A percentile compares a stretch with the other conserved stretches of the same genome.
These are phyloP conservation scores for Fopius arisanus DNA, from an alignment of 1,140 invertebrate species.

Conservation along the genomic window DNA sequence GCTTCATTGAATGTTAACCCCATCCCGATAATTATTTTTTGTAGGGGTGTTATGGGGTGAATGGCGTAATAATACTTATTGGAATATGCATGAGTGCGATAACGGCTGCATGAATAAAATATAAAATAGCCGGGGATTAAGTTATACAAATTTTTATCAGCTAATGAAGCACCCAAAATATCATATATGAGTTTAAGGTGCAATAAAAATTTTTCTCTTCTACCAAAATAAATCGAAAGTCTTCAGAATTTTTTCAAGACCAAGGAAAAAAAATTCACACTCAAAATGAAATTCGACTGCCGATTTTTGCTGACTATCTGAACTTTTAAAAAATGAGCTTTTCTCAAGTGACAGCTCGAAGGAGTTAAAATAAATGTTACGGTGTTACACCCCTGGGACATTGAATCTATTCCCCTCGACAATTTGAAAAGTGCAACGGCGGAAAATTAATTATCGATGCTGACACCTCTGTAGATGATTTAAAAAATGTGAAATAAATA, in stretches of 20 bases:
- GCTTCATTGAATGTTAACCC: neutral
- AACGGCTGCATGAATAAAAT: conserved; percentile 24
- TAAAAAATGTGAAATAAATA: neutral
- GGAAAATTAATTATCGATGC: neutral
- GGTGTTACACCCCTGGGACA: too few species aligned
- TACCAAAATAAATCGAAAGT: too few species aligned
- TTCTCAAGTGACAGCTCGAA: too few species aligned
- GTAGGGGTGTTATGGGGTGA: neutral
- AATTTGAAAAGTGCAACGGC: neutral
- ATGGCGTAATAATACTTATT: conserved; percentile 18
- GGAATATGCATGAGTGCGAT: conserved; percentile 25
- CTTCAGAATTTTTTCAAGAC: too few species aligned
- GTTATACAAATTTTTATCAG: conserved; percentile 11
- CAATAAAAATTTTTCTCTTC: too few species aligned
- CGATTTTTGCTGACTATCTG: too few species aligned
- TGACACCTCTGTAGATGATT: neutral
- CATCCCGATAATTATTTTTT: neutral
- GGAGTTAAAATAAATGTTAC: too few species aligned
- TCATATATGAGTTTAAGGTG: too few species aligned
- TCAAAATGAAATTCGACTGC: too few species aligned
- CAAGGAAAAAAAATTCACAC: too few species aligned
- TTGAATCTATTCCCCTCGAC: neutral
- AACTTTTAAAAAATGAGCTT: too few species aligned
- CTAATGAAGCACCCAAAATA: neutral
- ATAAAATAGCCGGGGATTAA: conserved; percentile 20